Conservation (phyloP, 2,797 vertebrate genomes). For the Falco columbarius region DNA sequence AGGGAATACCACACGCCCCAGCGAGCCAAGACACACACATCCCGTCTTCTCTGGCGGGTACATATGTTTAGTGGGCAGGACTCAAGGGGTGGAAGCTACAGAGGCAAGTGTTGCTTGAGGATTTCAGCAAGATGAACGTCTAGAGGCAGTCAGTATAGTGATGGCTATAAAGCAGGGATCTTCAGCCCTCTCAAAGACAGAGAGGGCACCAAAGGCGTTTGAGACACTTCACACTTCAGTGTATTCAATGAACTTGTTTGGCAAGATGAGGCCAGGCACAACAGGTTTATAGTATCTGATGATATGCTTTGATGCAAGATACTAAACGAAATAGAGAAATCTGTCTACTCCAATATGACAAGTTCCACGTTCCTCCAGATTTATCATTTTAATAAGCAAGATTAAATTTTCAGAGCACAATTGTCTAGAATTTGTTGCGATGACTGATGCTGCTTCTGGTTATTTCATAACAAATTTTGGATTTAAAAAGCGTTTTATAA, state of each 20-base stretch:
- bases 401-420: background rate
- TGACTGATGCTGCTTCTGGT: background rate
- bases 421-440: background rate
- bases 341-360: background rate
- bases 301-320: background rate
- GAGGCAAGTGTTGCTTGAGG: rapidly evolving
- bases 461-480: background rate
- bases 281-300: background rate
- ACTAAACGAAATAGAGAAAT: conserved; percentile 3
- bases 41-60: background rate
- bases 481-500: conserved; percentile 5
- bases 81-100: background rate
- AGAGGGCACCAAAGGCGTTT: background rate
- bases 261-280: background rate
- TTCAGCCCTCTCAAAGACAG: background rate
- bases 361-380: background rate
- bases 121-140: background rate
- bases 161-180: background rate
- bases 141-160: background rate
- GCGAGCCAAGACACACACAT: background rate
- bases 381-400: conserved; percentile 4
- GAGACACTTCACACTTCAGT: background rate
- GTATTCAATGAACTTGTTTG: background rate
- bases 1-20: rapidly evolving
- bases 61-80: background rate